These are phyloP conservation scores for Tauraco erythrolophus DNA, from an alignment of 2,113 vertebrate genomes.

Conservation along the genomic window DNA sequence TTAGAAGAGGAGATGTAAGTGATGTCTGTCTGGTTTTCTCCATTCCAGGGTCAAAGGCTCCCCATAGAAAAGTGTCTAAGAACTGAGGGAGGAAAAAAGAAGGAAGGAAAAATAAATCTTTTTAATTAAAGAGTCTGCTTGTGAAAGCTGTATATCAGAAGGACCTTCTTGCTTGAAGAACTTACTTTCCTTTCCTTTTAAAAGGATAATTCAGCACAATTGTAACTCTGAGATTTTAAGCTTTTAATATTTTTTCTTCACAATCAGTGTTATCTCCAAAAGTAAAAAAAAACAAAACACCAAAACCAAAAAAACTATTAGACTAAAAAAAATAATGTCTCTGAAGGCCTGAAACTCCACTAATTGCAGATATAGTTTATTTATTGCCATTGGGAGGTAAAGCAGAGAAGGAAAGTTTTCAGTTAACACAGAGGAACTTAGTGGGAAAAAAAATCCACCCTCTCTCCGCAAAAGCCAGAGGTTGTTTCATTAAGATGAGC, in stretches of 20 bases:
- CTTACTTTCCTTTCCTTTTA: neutral
- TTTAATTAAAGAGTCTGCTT: neutral
- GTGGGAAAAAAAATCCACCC: fast-evolving
- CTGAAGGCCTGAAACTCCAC: neutral
- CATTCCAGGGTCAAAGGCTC: neutral
- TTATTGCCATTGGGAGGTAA: neutral
- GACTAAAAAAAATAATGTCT: neutral
- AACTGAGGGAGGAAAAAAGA: neutral
- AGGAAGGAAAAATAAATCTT: neutral
- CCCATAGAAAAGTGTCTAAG: neutral
- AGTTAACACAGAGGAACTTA: neutral
- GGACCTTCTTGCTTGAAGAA: neutral
- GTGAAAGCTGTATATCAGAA: neutral
- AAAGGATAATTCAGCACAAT: neutral
- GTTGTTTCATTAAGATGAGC: neutral
- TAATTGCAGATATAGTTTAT: neutral
- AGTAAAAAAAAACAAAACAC: neutral
- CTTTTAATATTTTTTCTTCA: neutral
- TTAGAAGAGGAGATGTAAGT: neutral
- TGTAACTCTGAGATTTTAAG: neutral
- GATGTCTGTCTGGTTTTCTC: neutral
- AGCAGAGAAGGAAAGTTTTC: neutral
- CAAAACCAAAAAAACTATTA: too few relatives aligned
- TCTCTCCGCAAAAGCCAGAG: neutral
- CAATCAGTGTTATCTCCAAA: neutral